These are phyloP conservation scores for Campopleginae sp. DNA, from an alignment of 2,888 invertebrate genomes.

Conservation along the genomic window DNA sequence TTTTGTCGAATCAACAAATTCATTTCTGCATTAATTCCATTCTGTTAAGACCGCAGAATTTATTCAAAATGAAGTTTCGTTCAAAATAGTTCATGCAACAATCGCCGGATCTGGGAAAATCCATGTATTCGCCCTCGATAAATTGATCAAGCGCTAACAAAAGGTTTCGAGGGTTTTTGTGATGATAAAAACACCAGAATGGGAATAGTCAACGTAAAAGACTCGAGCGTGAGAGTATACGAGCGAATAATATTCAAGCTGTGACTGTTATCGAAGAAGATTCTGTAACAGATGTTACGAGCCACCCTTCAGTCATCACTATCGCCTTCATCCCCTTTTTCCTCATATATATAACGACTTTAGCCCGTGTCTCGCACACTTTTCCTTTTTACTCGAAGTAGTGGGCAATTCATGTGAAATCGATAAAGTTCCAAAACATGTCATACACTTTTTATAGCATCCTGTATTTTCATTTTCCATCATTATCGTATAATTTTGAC, in stretches of 20 bases:
- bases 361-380: conserved; percentile 12
- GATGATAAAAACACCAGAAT: conserved; percentile 8
- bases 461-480: background rate
- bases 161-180: background rate
- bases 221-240: conserved; percentile 14
- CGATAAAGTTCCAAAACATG: background rate
- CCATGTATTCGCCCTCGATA: background rate
- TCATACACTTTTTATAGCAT: background rate
- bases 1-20: background rate
- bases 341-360: conserved; percentile 42
- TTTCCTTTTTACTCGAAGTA: conserved; percentile 1
- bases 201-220: conserved; percentile 16
- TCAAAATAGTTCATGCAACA: too few relatives aligned
- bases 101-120: background rate
- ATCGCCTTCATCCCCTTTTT: conserved; percentile 52
- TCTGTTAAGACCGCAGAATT: background rate
- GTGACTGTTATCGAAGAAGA: conserved; percentile 54
- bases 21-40: background rate
- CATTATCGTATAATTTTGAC: too few relatives aligned
- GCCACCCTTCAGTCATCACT: conserved; percentile 58
- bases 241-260: conserved; percentile 51
- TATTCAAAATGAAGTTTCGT: too few relatives aligned
- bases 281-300: conserved; percentile 64
- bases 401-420: conserved; percentile 1
- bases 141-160: background rate